Base-by-base conservation (phyloP, 1,140 invertebrate genomes). In the Anoplophora glabripennis region DNA sequence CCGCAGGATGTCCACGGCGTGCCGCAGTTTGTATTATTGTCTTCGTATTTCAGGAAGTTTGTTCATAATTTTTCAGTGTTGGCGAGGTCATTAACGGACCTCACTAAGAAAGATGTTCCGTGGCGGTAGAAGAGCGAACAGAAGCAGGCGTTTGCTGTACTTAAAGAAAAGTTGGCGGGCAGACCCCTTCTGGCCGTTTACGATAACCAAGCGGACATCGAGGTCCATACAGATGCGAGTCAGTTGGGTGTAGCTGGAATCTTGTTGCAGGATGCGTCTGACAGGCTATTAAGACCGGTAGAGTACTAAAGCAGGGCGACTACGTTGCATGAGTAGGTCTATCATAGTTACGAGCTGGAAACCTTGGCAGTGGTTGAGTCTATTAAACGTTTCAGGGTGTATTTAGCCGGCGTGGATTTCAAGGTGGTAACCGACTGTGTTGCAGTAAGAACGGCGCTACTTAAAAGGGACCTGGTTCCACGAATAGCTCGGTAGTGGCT, bases 251-350 rank as follows among this genome's bases (percentile, higher is more conserved):
- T 28, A 52, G 70, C 71, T 10, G 72, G 71, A 5, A 56, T 75
- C 0, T 15, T 77, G 8, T 59, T 75, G 5, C 72, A 77, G 61
- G 69, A 55, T 54, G 57, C 60, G 1, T 33, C 59, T 0, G 63
- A 72, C 18, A 69, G 70, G 49, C 59, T 69, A 48, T 72, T 80
- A 55, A 82, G 76, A 75, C 72, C 73, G 40, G 57, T 73, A 67
- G 72, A 75, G 71, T 62, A 62, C 52, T 71, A 63, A 66, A 76
- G 66, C 5, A 76, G 79, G 57, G 62, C 55, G 34, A 74, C 73
- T 4, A 58, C 55, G 7, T 57, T 70, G 9, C 51, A 65, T 5
- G 72, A 77, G 61, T 49, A 47, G 7, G 66, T 65, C n/a, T 77
- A 72, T 51, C 64, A 64, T 9, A 74, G 69, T n/a, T 77, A 74